These are phyloP conservation scores for Drosophila diplacantha DNA, from an alignment of 2,888 invertebrate genomes.

Conservation along the genomic window DNA sequence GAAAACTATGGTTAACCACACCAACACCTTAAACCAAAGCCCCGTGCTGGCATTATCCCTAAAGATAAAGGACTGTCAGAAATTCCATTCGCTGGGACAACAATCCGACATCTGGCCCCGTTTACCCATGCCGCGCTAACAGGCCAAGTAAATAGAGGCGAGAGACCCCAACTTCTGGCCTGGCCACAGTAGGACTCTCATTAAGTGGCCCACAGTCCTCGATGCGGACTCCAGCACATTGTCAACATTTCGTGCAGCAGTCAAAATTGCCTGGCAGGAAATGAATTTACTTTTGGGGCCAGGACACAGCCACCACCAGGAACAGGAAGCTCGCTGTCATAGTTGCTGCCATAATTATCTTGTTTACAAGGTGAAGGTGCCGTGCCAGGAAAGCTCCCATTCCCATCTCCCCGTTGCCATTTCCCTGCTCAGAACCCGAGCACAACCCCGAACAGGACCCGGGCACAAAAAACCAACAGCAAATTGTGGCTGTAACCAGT, in stretches of 20 bases:
- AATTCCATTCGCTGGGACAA: slow-evolving; percentile 25
- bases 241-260: slow-evolving; percentile 69
- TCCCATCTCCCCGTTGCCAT: slow-evolving; percentile 16
- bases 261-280: slow-evolving; percentile 68
- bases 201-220: slow-evolving; percentile 43
- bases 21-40: slow-evolving; percentile 9
- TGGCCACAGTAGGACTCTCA: slow-evolving; percentile 42
- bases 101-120: slow-evolving; percentile 31
- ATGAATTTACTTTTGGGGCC: slow-evolving; percentile 61
- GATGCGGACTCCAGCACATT: slow-evolving; percentile 46
- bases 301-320: slow-evolving; percentile 33
- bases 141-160: slow-evolving; percentile 63
- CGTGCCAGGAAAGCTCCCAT: slow-evolving; percentile 25
- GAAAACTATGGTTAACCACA: slow-evolving; percentile 7
- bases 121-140: slow-evolving; percentile 52
- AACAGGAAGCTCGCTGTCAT: slow-evolving; percentile 71
- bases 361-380: slow-evolving; percentile 73
- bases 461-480: slow-evolving; percentile 28
- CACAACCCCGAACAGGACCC: background rate
- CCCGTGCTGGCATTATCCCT: background rate
- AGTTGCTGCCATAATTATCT: slow-evolving; percentile 74
- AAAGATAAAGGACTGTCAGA: slow-evolving; percentile 14
- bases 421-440: slow-evolving; percentile 9
- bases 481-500: slow-evolving; percentile 18
- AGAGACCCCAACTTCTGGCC: slow-evolving; percentile 1